Evolutionary conservation across 2,888 invertebrate species (phyloP), one percentile per base, ranked within the genome.

Genomic region (Drosophila neonasuta): DNA sequence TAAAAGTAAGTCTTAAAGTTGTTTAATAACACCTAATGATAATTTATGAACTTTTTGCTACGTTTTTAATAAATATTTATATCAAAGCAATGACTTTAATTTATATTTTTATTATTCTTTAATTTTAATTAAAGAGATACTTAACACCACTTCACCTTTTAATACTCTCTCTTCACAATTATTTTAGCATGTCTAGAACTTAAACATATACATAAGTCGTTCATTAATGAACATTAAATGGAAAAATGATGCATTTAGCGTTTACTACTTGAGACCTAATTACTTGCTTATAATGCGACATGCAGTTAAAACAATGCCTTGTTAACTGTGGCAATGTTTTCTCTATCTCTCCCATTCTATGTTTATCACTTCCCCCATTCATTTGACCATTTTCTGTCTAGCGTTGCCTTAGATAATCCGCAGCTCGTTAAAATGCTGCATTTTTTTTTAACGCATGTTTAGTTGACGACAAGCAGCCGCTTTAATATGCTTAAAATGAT

Each of bases 401-500:
- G 17, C 29, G 34, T 10, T 49, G n/a, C 15, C 10, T 32, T 48
- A 41, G 46, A 48, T 34, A 48, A 24, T 29, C 48, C 20, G 10
- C 46, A 39, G 36, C 42, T 44, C 29, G 15, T 72, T 72, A 68
- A 67, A 72, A 64, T 60, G 36, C 41, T 58, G 32, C 52, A 71
- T 64, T 71, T 46, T 46, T 62, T 68, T 75, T 73, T 68, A 63
- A 51, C 51, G 46, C 54, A 56, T 46, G 61, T 57, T 68, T 55
- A 60, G 59, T 65, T 51, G 51, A 62, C n/a, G n/a, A n/a, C n/a
- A 24, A 17, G 42, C 57, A 60, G 52, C 46, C 64, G 61, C 66
- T 82, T 77, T 71, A 85, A 85, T 74, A 71, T 79, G 57, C 63
- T 46, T 72, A 56, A 62, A 54, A 52, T 62, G 66, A 74, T 74